Evolutionary conservation across 2,888 invertebrate genomes (phyloP).

Genomic region (Stenoptilia bipunctidactyla): DNA sequence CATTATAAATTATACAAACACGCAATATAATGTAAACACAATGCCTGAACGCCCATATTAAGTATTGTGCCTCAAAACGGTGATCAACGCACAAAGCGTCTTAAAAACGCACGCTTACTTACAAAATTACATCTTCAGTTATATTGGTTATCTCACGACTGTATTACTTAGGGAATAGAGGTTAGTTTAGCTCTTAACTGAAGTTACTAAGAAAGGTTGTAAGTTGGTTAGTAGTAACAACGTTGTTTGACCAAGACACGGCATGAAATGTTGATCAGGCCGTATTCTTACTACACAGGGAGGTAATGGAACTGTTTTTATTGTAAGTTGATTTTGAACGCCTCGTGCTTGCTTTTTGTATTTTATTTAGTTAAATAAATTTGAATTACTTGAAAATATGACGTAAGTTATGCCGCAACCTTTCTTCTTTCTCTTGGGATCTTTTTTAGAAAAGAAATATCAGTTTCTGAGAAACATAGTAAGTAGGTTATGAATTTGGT

Average conservation of each 20-base stretch:
- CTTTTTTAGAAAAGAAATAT: too few relatives aligned
- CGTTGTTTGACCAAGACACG: neutral
- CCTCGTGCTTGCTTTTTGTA: too few relatives aligned
- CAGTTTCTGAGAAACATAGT: too few relatives aligned
- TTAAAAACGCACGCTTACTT: slow-evolving; percentile 49
- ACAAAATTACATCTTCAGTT: slow-evolving; percentile 20
- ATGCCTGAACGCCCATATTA: slow-evolving; percentile 21
- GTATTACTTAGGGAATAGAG: neutral
- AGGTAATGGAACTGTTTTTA: too few relatives aligned
- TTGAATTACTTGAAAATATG: too few relatives aligned
- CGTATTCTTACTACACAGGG: too few relatives aligned
- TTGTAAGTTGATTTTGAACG: too few relatives aligned
- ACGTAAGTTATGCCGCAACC: too few relatives aligned
- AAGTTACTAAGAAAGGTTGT: neutral
- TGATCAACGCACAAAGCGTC: slow-evolving; percentile 56
- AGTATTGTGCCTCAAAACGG: slow-evolving; percentile 45
- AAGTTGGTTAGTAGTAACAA: slow-evolving; percentile 44
- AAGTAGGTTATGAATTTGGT: too few relatives aligned
- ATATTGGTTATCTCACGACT: slow-evolving; percentile 8
- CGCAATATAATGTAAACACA: neutral
- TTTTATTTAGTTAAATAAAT: too few relatives aligned
- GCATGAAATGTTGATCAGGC: slow-evolving; percentile 34
- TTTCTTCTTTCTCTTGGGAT: too few relatives aligned
- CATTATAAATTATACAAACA: too few relatives aligned
- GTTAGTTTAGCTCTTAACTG: neutral